Evolutionary conservation across 2,888 invertebrate genomes (phyloP).

Genomic region (Apamea monoglypha): DNA sequence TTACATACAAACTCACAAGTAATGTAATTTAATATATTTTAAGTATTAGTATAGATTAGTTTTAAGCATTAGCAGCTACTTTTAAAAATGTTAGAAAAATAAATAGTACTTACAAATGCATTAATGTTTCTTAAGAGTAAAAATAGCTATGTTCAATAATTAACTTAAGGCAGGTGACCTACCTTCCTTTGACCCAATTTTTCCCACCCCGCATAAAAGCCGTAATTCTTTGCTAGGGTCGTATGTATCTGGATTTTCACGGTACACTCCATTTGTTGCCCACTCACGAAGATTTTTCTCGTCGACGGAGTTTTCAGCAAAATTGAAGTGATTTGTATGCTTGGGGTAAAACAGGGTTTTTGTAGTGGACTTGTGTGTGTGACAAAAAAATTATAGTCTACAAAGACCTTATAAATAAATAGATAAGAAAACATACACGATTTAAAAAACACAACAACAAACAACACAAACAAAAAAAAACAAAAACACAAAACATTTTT

Average conservation of each 20-base stretch:
- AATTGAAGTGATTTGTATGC: conserved; percentile 36
- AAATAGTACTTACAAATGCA: neutral
- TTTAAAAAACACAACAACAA: neutral
- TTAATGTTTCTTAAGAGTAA: neutral
- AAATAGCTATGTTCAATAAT: neutral
- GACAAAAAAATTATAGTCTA: neutral
- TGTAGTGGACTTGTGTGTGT: conserved; percentile 11
- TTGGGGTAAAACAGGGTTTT: conserved; percentile 14
- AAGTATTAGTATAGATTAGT: neutral
- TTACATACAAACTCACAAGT: neutral
- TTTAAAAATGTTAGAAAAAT: neutral
- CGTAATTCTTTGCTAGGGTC: conserved; percentile 11
- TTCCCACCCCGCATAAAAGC: neutral
- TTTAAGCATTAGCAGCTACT: neutral
- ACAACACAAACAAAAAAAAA: too few species aligned
- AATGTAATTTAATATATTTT: too few species aligned
- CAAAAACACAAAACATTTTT: too few species aligned
- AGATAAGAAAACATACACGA: neutral
- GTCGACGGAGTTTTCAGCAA: conserved; percentile 17
- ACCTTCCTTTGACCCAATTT: neutral
- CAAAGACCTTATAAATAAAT: neutral
- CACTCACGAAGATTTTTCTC: conserved; percentile 43
- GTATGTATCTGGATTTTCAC: conserved; percentile 29
- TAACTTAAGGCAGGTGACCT: neutral
- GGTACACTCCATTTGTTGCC: conserved; percentile 53